phyloP scores from a whole-genome alignment of 2,113 vertebrate genomes.

The Rynchops niger region DNA sequence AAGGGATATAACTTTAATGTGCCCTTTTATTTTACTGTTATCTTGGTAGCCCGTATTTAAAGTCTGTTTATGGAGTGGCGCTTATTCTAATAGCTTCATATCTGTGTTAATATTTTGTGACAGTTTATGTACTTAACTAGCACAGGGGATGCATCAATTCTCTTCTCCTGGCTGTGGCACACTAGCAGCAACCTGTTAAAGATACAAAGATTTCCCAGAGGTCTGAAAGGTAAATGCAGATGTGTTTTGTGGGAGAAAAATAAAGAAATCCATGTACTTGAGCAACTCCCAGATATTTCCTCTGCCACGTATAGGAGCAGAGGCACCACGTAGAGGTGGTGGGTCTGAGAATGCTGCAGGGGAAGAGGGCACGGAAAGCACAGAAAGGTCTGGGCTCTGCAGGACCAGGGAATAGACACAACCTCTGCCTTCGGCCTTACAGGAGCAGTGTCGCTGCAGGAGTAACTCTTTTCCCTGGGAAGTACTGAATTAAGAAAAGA shows the following conservation, averaged over 20 bases:
- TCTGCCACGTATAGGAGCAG: rapidly evolving
- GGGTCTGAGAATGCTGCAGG: not conserved
- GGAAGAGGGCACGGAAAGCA: not conserved
- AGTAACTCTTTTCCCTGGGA: too few relatives aligned
- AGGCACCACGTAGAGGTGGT: not conserved
- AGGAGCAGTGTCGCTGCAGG: rapidly evolving
- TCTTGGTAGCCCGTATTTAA: conserved; percentile 64
- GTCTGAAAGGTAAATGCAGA: not conserved
- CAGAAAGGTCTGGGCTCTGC: not conserved
- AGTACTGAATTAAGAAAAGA: not conserved
- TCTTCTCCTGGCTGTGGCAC: not conserved
- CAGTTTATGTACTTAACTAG: conserved; percentile 49
- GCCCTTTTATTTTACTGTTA: conserved; percentile 77
- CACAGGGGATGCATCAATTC: conserved; percentile 41
- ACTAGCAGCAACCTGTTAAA: not conserved
- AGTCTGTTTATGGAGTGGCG: conserved; percentile 51
- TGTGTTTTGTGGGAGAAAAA: not conserved
- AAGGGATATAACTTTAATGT: conserved; percentile 76
- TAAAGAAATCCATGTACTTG: not conserved
- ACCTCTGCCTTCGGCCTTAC: not conserved
- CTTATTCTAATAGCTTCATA: conserved; percentile 70
- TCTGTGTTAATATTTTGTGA: conserved; percentile 65
- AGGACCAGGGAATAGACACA: rapidly evolving
- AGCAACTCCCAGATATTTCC: not conserved
- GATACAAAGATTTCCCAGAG: not conserved